phyloP scores from a whole-genome alignment of 2,888 invertebrate genomes.

The Brachyopa scutellaris region DNA sequence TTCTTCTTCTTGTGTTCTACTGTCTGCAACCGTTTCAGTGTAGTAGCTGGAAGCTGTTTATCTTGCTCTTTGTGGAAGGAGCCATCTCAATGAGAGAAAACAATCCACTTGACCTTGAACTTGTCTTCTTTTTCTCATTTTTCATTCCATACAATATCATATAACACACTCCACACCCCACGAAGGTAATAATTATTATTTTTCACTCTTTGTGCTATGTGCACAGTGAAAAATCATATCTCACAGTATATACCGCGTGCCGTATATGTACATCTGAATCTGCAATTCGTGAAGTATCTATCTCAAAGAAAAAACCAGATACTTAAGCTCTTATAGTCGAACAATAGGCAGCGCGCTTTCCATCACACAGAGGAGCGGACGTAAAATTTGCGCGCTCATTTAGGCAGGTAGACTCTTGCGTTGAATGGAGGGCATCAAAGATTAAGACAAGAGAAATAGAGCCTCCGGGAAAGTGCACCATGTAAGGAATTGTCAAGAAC shows the following conservation, averaged over 20 bases:
- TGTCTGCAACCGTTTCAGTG: too few species aligned
- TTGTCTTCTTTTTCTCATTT: conserved; percentile 56
- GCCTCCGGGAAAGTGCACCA: conserved; percentile 39
- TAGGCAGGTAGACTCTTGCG: not conserved
- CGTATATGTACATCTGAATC: too few species aligned
- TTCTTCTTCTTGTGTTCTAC: not conserved
- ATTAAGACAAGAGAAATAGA: conserved; percentile 46
- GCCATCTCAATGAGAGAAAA: conserved; percentile 8
- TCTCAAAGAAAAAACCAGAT: conserved; percentile 24
- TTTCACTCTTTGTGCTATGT: conserved; percentile 13
- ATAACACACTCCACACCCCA: conserved; percentile 28
- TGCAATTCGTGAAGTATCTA: conserved; percentile 38
- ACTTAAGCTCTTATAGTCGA: conserved; percentile 56
- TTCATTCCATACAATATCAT: conserved; percentile 22
- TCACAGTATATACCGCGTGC: conserved; percentile 33
- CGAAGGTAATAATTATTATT: conserved; percentile 56
- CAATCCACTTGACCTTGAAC: conserved; percentile 66
- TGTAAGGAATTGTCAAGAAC: conserved; percentile 59
- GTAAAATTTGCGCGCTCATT: conserved; percentile 7
- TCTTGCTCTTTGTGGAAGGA: conserved; percentile 11
- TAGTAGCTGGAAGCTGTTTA: conserved; percentile 44
- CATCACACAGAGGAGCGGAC: conserved; percentile 25
- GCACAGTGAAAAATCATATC: conserved; percentile 33
- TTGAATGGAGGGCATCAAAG: conserved; percentile 39
- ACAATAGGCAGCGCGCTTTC: conserved; percentile 58